Evolutionary conservation across 2,888 invertebrate species (phyloP).

Genomic region (Panopea generosa): DNA sequence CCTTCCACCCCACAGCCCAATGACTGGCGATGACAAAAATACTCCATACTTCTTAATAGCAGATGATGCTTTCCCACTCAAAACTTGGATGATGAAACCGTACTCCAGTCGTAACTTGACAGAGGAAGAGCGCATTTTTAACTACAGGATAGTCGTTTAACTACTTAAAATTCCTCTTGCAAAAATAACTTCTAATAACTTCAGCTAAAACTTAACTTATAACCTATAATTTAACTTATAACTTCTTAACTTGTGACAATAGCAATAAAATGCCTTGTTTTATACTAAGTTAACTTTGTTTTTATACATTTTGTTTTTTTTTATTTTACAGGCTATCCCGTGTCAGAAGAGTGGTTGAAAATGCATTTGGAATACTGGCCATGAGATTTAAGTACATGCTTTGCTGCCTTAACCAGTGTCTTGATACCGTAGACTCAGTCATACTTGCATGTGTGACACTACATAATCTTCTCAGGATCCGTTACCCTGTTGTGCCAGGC

Average conservation of each 20-base stretch:
- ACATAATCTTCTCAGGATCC: slow-evolving; percentile 52
- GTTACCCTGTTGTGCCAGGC: slow-evolving; percentile 35
- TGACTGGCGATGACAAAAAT: slow-evolving; percentile 39
- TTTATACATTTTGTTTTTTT: slow-evolving; percentile 7
- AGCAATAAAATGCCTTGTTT: not conserved
- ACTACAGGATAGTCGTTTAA: slow-evolving; percentile 38
- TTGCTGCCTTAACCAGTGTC: slow-evolving; percentile 33
- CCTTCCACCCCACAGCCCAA: slow-evolving; percentile 28
- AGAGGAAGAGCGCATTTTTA: slow-evolving; percentile 45
- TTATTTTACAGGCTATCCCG: slow-evolving; percentile 27
- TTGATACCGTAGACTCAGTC: slow-evolving; percentile 37
- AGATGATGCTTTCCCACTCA: slow-evolving; percentile 62
- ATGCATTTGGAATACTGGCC: slow-evolving; percentile 32
- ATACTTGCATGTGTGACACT: slow-evolving; percentile 47
- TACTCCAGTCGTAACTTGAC: slow-evolving; percentile 44
- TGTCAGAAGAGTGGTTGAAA: slow-evolving; percentile 41
- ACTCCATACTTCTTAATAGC: slow-evolving; percentile 52
- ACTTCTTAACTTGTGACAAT: too few relatives aligned
- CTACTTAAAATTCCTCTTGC: slow-evolving; percentile 4
- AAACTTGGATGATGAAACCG: slow-evolving; percentile 62
- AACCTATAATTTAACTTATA: not conserved
- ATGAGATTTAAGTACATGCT: slow-evolving; percentile 36
- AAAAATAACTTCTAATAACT: slow-evolving; percentile 17
- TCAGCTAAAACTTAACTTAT: slow-evolving; percentile 2
- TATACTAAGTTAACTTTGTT: not conserved